phyloP scores from a whole-genome alignment of 2,888 invertebrate species.

The Cremastinae sp. region DNA sequence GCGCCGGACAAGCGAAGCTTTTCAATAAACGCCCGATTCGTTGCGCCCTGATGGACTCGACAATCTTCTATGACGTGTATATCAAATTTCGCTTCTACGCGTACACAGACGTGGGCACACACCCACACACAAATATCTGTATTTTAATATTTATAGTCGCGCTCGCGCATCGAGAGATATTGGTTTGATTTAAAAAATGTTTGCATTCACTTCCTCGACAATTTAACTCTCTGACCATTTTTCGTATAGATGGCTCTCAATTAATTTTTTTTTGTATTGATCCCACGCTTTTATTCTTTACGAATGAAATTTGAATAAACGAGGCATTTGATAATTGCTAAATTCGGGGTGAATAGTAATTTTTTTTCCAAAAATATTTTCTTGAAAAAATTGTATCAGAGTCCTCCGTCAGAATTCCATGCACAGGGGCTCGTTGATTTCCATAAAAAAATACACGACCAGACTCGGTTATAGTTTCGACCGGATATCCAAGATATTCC shows the following conservation, averaged over 20 bases:
- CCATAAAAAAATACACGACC: too few relatives aligned
- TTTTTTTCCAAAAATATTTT: too few relatives aligned
- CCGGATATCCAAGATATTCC: constrained; percentile 60
- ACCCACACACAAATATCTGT: too few relatives aligned
- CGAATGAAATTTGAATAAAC: too few relatives aligned
- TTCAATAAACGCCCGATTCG: constrained; percentile 54
- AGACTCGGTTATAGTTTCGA: constrained; percentile 66
- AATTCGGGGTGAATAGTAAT: too few relatives aligned
- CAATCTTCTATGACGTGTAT: constrained; percentile 42
- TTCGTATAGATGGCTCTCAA: not conserved
- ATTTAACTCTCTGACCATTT: not conserved
- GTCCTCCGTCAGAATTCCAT: too few relatives aligned
- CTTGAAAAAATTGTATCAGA: not conserved
- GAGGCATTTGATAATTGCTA: too few relatives aligned
- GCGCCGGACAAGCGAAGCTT: constrained; percentile 46
- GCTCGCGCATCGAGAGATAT: not conserved
- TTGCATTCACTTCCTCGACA: not conserved
- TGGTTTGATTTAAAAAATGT: not conserved
- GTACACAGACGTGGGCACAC: not conserved
- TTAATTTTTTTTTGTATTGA: not conserved
- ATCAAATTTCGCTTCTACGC: constrained; percentile 18
- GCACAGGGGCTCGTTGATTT: too few relatives aligned
- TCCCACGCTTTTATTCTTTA: too few relatives aligned
- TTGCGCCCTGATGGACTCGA: constrained; percentile 39
- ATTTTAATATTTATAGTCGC: constrained; percentile 2